phyloP scores from a whole-genome alignment of 2,797 vertebrate genomes.

The Gymnoscopelus braueri region DNA sequence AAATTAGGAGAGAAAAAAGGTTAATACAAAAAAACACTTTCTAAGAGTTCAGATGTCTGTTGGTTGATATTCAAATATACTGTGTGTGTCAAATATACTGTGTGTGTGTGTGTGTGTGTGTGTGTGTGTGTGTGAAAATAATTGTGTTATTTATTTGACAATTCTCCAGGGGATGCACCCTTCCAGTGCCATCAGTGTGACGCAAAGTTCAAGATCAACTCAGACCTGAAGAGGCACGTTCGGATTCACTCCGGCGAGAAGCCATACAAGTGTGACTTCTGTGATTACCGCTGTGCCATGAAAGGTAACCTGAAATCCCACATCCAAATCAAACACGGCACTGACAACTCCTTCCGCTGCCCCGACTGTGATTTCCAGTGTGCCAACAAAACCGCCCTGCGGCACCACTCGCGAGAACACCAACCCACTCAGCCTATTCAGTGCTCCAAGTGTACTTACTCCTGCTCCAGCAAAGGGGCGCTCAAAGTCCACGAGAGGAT shows the following conservation, averaged over 20 bases:
- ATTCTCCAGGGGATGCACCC: conserved; percentile 89
- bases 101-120: no score
- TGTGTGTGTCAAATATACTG: no score
- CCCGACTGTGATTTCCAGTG: conserved; percentile 91
- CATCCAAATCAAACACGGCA: conserved; percentile 91
- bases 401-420: conserved; percentile 91
- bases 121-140: no score
- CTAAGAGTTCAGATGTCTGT: no score
- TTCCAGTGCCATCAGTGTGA: conserved; percentile 96
- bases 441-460: conserved; percentile 92
- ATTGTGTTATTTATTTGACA: neutral
- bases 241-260: conserved; percentile 98
- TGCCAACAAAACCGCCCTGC: conserved; percentile 88
- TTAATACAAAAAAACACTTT: no score
- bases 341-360: conserved; percentile 86
- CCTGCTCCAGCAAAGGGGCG: conserved; percentile 92
- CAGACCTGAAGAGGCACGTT: conserved; percentile 95
- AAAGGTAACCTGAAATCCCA: conserved; percentile 98
- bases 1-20: no score
- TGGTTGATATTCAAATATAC: no score
- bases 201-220: conserved; percentile 99
- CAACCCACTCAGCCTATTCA: conserved; percentile 89
- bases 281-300: conserved; percentile 97
- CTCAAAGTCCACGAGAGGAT: conserved; percentile 92
- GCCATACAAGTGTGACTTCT: conserved; percentile 95